A percentile compares a stretch with the other conserved stretches of the same genome.
phyloP scores from a whole-genome alignment of 2,888 invertebrate genomes.

The Anarsia innoxiella region DNA sequence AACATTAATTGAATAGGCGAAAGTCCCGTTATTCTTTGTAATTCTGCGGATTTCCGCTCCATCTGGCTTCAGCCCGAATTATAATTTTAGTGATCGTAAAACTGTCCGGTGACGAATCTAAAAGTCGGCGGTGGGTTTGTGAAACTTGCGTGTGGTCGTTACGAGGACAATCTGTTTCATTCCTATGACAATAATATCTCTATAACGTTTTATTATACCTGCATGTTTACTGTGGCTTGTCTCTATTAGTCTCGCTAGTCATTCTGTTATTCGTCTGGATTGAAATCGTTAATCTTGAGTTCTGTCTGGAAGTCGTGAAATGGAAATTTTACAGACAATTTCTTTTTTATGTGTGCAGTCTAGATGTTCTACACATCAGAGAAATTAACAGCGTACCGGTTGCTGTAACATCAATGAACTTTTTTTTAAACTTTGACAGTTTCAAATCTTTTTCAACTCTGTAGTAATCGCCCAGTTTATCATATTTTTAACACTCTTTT shows the following conservation, averaged over 20 bases:
- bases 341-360: no score
- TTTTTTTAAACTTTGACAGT: no score
- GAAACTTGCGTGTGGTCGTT: neutral
- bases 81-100: conserved; percentile 20
- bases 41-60: conserved; percentile 11
- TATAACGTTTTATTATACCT: conserved; percentile 4
- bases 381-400: no score
- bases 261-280: conserved; percentile 1
- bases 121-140: neutral
- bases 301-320: no score
- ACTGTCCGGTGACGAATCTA: conserved; percentile 11
- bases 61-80: conserved; percentile 15
- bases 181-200: conserved; percentile 4
- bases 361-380: no score
- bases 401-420: no score
- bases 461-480: no score
- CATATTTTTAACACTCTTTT: no score
- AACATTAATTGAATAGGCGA: conserved; percentile 31
- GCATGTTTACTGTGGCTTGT: conserved; percentile 5
- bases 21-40: conserved; percentile 23
- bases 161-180: conserved; percentile 9
- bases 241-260: conserved; percentile 1
- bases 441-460: no score
- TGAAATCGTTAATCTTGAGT: no score
- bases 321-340: no score